Base-by-base conservation (phyloP, 1,140 invertebrate species). In the Maconellicoccus hirsutus region DNA sequence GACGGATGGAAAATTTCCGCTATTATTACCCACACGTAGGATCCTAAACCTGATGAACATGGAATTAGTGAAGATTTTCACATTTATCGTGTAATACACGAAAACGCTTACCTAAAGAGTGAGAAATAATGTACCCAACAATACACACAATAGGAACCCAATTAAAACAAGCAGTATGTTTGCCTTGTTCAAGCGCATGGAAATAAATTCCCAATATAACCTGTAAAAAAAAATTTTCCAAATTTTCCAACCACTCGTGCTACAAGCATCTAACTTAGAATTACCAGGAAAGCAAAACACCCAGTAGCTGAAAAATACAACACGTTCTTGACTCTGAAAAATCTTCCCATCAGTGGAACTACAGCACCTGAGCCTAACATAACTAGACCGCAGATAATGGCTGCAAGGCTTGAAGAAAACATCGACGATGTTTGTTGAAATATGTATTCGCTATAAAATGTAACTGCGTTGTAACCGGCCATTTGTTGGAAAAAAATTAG, bases 1-100 rank as follows among this genome's bases (percentile, higher is more conserved):
- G 88, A 86, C 0, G 86, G 81, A 0, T 92, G 86, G 75, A 93
- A 90, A 74, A 94, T 84, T 79, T 95, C 90, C 0, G 87, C 88
- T 83, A 93, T 87, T 26, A 95, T 84, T 0, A 91, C 85, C 90
- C 91, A 93, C 0, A 91, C 89, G 14, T 94, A 80, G 0, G 92
- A 90, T 0, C 92, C 92, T 75, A 92, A 88, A 4, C 89, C 90
- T 77, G 73, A 75, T 80, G 74, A n/a, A n/a, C n/a, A n/a, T n/a
- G n/a, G n/a, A n/a, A n/a, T n/a, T n/a, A n/a, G n/a, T n/a, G n/a
- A n/a, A n/a, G n/a, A n/a, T n/a, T n/a, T n/a, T n/a, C n/a, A n/a
- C n/a, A n/a, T n/a, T n/a, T n/a, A n/a, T n/a, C n/a, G n/a, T n/a
- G n/a, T 7, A 38, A 38, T 38, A 38, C 6, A 38, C 6, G 14